A percentile compares a stretch with the other conserved stretches of the same genome.
phyloP scores from a whole-genome alignment of 2,113 vertebrate genomes.

The Apodemus speciosus region DNA sequence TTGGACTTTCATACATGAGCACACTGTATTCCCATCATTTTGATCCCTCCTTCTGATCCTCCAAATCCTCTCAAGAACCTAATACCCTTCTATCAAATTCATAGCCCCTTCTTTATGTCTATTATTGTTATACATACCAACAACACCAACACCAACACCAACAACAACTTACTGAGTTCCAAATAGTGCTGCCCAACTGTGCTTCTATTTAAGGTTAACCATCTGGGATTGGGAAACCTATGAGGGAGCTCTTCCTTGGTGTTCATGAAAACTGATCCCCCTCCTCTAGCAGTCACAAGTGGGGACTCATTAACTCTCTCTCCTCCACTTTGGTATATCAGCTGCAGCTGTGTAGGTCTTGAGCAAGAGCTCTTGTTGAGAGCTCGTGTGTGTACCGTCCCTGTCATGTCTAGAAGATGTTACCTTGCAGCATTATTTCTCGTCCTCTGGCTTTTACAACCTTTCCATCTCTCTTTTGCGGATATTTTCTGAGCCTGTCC shows the following conservation, averaged over 20 bases:
- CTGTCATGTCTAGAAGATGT: neutral
- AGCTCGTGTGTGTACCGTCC: neutral
- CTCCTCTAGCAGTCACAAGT: no score
- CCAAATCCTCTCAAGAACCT: neutral
- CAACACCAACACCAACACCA: neutral
- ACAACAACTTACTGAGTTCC: no score
- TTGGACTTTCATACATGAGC: neutral
- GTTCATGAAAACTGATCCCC: neutral
- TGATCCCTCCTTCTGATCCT: neutral
- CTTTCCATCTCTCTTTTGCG: neutral
- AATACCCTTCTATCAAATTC: neutral
- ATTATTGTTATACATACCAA: neutral
- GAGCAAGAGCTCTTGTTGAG: neutral
- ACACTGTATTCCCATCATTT: neutral
- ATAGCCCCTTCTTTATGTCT: neutral
- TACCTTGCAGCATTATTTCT: neutral
- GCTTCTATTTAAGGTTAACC: neutral
- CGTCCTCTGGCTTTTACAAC: neutral
- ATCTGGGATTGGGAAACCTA: neutral
- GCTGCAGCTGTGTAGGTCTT: neutral
- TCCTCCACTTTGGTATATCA: neutral
- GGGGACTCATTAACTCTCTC: neutral
- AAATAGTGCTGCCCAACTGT: neutral
- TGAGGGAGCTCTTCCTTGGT: neutral
- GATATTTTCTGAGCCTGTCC: neutral